Percentiles rank a stretch among this genome's conserved stretches.
phyloP scores from a whole-genome alignment of 2,888 invertebrate species.

The Latrodectus hesperus region DNA sequence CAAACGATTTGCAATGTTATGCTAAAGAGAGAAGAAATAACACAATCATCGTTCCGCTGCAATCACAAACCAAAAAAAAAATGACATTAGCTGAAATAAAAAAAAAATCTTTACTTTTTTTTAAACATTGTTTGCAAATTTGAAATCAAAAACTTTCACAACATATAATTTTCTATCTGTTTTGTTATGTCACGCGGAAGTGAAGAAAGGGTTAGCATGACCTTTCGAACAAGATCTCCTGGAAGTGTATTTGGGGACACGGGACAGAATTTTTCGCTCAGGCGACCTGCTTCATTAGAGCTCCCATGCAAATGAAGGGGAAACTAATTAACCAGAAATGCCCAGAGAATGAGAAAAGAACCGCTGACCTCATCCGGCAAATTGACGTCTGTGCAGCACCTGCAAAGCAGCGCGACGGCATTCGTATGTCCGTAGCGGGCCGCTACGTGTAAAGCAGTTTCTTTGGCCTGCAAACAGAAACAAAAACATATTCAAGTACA shows the following conservation, averaged over 20 bases:
- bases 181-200: too few species aligned
- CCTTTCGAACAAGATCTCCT: not conserved
- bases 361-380: slow-evolving; percentile 77
- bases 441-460: slow-evolving; percentile 81
- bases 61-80: too few species aligned
- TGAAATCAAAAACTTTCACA: too few species aligned
- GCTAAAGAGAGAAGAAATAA: too few species aligned
- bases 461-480: slow-evolving; percentile 77
- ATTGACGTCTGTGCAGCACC: slow-evolving; percentile 76
- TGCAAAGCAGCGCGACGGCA: slow-evolving; percentile 76
- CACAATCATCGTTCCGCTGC: too few species aligned
- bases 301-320: slow-evolving; percentile 21
- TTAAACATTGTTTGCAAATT: too few species aligned
- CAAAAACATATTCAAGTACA: slow-evolving; percentile 11
- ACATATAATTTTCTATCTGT: too few species aligned
- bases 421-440: slow-evolving; percentile 78
- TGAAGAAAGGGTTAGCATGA: not conserved
- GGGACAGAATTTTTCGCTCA: not conserved
- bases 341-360: not conserved
- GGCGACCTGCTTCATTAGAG: slow-evolving; percentile 1
- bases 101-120: too few species aligned
- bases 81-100: too few species aligned
- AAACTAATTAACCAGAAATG: slow-evolving; percentile 19
- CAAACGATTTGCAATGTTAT: too few species aligned
- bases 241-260: not conserved